Evolutionary conservation across 2,113 vertebrate species (phyloP).

Genomic region (Tautogolabrus adspersus): DNA sequence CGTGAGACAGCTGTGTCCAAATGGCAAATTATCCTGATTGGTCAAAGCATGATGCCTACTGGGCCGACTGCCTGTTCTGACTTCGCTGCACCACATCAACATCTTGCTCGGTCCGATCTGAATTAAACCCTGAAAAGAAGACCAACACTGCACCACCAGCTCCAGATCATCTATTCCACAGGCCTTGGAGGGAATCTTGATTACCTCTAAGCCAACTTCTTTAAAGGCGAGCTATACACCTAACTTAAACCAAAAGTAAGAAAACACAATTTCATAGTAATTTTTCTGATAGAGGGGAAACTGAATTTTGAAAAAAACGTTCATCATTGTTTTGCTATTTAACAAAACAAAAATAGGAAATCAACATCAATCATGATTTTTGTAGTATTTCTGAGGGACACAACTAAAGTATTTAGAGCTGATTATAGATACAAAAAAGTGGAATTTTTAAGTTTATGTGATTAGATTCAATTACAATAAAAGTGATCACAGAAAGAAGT

Average conservation of each 20-base stretch:
- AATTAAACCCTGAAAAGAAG: slow-evolving; percentile 28
- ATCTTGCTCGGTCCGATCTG: slow-evolving; percentile 26
- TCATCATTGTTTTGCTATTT: not conserved
- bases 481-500: too few species aligned
- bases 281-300: not conserved
- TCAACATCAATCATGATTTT: not conserved
- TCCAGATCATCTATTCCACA: slow-evolving; percentile 32
- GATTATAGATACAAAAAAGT: too few species aligned
- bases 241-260: slow-evolving; percentile 7
- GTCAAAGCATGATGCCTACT: slow-evolving; percentile 17
- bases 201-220: slow-evolving; percentile 2
- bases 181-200: slow-evolving; percentile 10
- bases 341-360: slow-evolving; percentile 2
- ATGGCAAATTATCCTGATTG: slow-evolving; percentile 33
- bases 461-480: too few species aligned
- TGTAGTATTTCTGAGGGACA: not conserved
- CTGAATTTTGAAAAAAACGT: not conserved
- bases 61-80: slow-evolving; percentile 8
- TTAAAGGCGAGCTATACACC: slow-evolving; percentile 4
- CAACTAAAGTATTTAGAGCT: not conserved
- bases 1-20: slow-evolving; percentile 44
- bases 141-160: slow-evolving; percentile 5
- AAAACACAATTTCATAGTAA: not conserved
- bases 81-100: slow-evolving; percentile 3
- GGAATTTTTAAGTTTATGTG: too few species aligned